Evolutionary conservation across 1,140 invertebrate genomes (phyloP).

Genomic region (Leptonema lineaticorne): DNA sequence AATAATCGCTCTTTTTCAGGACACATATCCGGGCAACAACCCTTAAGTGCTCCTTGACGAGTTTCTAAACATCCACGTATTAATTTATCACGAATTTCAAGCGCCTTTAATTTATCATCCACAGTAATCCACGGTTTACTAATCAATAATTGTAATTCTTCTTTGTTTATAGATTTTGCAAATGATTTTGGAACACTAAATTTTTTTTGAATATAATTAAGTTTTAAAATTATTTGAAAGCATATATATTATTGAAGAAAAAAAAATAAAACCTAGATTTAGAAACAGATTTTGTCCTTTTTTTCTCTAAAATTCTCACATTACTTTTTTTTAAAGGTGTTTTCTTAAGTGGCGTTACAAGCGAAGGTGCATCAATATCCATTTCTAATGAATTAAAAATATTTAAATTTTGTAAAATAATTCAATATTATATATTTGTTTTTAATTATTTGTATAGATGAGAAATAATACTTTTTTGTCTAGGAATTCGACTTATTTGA

Average conservation of each 20-base stretch:
- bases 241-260: too few relatives aligned
- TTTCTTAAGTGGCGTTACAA: conserved; percentile 14
- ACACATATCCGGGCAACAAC: conserved; percentile 96
- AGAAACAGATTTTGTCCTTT: conserved; percentile 16
- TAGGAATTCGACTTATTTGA: conserved; percentile 18
- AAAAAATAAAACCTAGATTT: too few relatives aligned
- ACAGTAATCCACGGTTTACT: conserved; percentile 15
- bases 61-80: conserved; percentile 19
- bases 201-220: too few relatives aligned
- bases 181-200: conserved; percentile 15
- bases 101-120: conserved; percentile 33
- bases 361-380: conserved; percentile 28
- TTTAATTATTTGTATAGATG: not conserved
- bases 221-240: too few relatives aligned
- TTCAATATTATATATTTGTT: too few relatives aligned
- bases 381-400: conserved; percentile 29
- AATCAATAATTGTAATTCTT: conserved; percentile 28
- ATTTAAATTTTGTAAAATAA: not conserved
- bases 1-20: conserved; percentile 94
- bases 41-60: conserved; percentile 62
- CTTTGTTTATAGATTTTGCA: conserved; percentile 15
- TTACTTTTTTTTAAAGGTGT: conserved; percentile 12
- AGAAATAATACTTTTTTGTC: conserved; percentile 34
- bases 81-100: conserved; percentile 33
- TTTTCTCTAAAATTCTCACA: conserved; percentile 12